Evolutionary conservation across 2,888 invertebrate species (phyloP).

Genomic region (Pterostichus niger): DNA sequence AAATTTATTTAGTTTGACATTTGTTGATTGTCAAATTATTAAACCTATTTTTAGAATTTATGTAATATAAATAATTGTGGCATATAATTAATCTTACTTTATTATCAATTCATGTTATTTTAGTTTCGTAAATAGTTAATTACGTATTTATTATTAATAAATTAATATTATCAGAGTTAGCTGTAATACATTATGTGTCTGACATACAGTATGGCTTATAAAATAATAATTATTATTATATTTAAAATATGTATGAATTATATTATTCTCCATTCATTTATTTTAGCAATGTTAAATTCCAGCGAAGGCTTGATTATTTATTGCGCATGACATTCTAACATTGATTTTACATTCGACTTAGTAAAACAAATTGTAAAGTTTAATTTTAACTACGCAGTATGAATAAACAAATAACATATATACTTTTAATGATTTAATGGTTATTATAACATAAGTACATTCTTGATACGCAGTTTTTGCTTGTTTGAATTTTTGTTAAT

Average conservation of each 20-base stretch:
- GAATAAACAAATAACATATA: background rate
- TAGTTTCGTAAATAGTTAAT: background rate
- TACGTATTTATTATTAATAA: constrained; percentile 2
- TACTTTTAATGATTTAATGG: too few relatives aligned
- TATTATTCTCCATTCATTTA: too few relatives aligned
- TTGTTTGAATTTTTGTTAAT: too few relatives aligned
- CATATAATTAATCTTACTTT: constrained; percentile 8
- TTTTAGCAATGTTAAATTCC: background rate
- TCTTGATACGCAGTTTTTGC: too few relatives aligned
- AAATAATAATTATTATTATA: too few relatives aligned
- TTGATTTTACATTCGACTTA: background rate
- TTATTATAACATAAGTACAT: too few relatives aligned
- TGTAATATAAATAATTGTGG: constrained; percentile 10
- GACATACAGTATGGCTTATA: too few relatives aligned
- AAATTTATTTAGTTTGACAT: background rate
- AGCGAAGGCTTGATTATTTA: background rate
- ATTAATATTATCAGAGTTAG: background rate
- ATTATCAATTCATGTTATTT: constrained; percentile 1
- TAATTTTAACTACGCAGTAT: constrained; percentile 7
- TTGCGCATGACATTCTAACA: background rate
- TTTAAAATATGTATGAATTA: too few relatives aligned
- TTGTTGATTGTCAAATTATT: background rate
- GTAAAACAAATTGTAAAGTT: background rate
- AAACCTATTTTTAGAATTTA: constrained; percentile 8
- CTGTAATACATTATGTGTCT: too few relatives aligned